Conservation (phyloP, 2,888 invertebrate species). For the Drosophila lacicola region DNA sequence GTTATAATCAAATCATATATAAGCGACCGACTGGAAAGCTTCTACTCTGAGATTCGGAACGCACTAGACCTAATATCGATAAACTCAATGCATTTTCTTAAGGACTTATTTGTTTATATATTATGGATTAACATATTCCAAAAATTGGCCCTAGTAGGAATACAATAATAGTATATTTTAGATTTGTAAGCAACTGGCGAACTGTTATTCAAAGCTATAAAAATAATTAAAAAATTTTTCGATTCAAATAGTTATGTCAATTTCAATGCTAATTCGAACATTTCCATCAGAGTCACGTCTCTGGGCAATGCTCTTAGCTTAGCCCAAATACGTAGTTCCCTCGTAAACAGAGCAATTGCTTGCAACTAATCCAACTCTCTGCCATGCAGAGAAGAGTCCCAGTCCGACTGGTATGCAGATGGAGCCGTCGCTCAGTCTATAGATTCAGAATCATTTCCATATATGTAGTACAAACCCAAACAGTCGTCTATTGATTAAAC, state of each 20-base stretch:
- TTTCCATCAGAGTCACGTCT: slow-evolving; percentile 61
- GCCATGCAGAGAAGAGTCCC: neutral
- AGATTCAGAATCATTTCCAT: neutral
- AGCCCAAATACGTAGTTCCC: slow-evolving; percentile 15
- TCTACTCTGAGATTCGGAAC: too few species aligned
- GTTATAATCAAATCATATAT: too few species aligned
- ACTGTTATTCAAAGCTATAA: slow-evolving; percentile 26
- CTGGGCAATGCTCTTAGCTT: slow-evolving; percentile 37
- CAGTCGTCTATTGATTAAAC: slow-evolving; percentile 22
- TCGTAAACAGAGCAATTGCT: slow-evolving; percentile 5
- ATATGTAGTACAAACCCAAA: neutral
- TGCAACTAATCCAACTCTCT: neutral
- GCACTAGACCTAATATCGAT: too few species aligned
- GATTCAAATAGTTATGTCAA: slow-evolving; percentile 51
- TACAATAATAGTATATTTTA: neutral
- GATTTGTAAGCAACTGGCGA: slow-evolving; percentile 31
- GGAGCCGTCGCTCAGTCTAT: too few species aligned
- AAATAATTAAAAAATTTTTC: slow-evolving; percentile 39
- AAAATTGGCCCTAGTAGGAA: neutral
- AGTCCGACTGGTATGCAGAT: neutral
- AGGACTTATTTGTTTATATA: neutral
- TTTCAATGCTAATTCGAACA: slow-evolving; percentile 59
- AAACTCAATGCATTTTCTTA: neutral
- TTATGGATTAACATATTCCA: too few species aligned
- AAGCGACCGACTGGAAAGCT: too few species aligned